Base-by-base conservation (phyloP, 2,888 invertebrate species). In the Glaucopsyche alexis region DNA sequence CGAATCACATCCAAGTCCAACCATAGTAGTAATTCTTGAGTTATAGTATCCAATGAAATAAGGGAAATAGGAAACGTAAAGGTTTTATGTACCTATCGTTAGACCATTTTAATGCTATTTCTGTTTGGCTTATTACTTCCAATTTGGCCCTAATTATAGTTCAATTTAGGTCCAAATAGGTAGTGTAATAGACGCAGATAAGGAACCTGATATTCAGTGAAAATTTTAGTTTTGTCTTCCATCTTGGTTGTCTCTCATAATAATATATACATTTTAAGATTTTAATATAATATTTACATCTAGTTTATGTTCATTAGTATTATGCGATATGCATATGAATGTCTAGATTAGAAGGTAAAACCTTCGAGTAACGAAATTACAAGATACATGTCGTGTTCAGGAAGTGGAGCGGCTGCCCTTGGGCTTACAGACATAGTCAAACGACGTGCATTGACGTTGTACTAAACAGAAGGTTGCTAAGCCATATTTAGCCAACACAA, bases 381-480 rank as follows among this genome's bases (percentile, higher is more conserved):
- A 69, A 80, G 83, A 81, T 81, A 85, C 81, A 81, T 83, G 82
- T 83, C 81, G 79, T 82, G 84, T 83, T 80, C 90, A 91, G 91
- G 91, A 91, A 91, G 84, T 83, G 80, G 84, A 91, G 82, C 81
- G 82, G 90, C 78, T 82, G 91, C 90, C 91, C 91, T 91, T 90
- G 91, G 84, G 72, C 49, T 73, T 71, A 74, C 77, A 77, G 78
- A 78, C 79, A 78, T 76, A 78, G 76, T 79, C 79, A 79, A 78
- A 79, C 78, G 74, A 83, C 82, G 83, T 83, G 79, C 76, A 74
- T 76, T 76, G 78, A 77, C 77, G 77, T 73, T 72, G 75, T 79
- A 77, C 76, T 72, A 83, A 83, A 83, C 79, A 85, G 86, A 84
- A 85, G 79, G 78, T 80, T 78, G 80, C 76, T 72, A 73, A 71